These are phyloP conservation scores for Drosophila persimilis DNA, from an alignment of 1,140 invertebrate genomes.

Conservation along the genomic window DNA sequence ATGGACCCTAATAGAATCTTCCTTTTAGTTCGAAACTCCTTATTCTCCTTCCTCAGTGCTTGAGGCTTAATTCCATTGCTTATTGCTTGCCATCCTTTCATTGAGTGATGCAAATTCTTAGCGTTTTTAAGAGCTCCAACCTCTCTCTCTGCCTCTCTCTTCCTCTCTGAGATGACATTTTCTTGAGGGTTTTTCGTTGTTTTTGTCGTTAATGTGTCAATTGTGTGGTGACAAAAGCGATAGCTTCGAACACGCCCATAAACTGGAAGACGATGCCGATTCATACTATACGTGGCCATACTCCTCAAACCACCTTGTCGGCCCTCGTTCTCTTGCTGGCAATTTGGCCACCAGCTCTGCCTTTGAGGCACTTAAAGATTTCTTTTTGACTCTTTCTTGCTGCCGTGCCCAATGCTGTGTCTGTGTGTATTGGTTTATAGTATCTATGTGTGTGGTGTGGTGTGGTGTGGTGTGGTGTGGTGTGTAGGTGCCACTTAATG, in stretches of 20 bases:
- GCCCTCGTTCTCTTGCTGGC: slow-evolving; percentile 4
- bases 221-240: slow-evolving; percentile 63
- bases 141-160: too few relatives aligned
- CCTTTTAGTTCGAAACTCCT: too few relatives aligned
- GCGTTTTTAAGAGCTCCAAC: too few relatives aligned
- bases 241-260: slow-evolving; percentile 37
- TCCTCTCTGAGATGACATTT: too few relatives aligned
- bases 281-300: not conserved
- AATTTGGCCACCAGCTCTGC: slow-evolving; percentile 49
- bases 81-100: too few relatives aligned
- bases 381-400: slow-evolving; percentile 38
- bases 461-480: not conserved
- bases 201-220: slow-evolving; percentile 37
- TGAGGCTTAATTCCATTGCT: too few relatives aligned
- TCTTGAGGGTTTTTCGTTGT: not conserved
- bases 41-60: too few relatives aligned
- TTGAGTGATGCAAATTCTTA: too few relatives aligned
- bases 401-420: slow-evolving; percentile 14
- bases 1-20: too few relatives aligned
- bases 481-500: slow-evolving; percentile 75
- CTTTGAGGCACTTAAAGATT: slow-evolving; percentile 52
- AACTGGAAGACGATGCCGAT: slow-evolving; percentile 1
- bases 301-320: not conserved
- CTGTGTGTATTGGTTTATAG: not conserved
- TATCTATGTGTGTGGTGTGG: slow-evolving; percentile 1